Conservation (phyloP, 2,113 vertebrate genomes). For the Microtus oregoni region DNA sequence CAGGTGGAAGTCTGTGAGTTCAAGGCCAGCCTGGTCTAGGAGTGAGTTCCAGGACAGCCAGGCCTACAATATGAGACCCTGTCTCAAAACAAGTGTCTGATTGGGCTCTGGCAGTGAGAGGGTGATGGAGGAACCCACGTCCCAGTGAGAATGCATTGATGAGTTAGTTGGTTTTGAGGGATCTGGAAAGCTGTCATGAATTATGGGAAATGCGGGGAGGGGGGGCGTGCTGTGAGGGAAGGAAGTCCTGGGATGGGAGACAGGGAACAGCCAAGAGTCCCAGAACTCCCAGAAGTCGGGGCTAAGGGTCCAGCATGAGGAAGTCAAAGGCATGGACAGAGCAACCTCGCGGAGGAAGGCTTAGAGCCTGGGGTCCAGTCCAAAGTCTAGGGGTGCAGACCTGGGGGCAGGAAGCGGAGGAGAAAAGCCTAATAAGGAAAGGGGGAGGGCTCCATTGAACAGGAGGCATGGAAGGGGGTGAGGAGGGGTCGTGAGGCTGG, state of each 20-base stretch:
- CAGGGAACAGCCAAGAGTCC: neutral
- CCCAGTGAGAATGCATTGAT: neutral
- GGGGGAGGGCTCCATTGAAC: neutral
- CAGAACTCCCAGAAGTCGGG: neutral
- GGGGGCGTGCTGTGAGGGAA: too few species aligned
- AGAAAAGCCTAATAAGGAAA: neutral
- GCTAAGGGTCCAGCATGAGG: neutral
- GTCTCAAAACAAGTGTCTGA: neutral
- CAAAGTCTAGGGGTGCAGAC: neutral
- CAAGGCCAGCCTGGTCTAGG: neutral
- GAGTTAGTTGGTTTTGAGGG: neutral
- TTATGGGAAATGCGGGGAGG: neutral
- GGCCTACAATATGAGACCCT: neutral
- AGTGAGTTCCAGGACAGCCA: neutral
- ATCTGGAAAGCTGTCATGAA: neutral
- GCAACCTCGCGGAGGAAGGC: neutral
- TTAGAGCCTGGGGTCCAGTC: neutral
- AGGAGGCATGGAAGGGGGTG: neutral
- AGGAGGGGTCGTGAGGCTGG: neutral
- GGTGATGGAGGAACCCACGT: neutral
- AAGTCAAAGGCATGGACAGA: neutral
- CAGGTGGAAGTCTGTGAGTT: neutral
- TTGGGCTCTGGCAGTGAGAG: neutral
- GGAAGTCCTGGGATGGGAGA: neutral
- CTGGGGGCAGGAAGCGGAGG: neutral